Base-by-base conservation (phyloP, 2,888 invertebrate genomes). In the Harpagoxenus sublaevis region DNA sequence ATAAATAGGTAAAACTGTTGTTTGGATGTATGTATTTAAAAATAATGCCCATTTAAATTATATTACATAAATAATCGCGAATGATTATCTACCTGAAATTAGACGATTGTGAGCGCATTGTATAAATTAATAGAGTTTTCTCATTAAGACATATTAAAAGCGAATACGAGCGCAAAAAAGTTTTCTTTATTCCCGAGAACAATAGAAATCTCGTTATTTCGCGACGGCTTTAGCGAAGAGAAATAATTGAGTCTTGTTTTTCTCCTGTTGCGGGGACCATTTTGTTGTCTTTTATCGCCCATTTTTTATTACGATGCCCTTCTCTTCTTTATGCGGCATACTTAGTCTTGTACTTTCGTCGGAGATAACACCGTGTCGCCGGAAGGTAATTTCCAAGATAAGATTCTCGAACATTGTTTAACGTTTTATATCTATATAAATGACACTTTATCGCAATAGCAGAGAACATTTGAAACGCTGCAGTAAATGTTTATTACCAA, bases 271-370 rank as follows among this genome's bases (percentile, higher is more conserved):
- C 79, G 79, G 73, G 4, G 31, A 81, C 73, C 60, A 62, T 81
- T 81, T 73, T 81, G 73, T 73, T 73, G 60, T 73, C 60, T 60
- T 73, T 81, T 81, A 81, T 81, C 73, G 60, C 48, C 28, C 48
- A 73, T 81, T 81, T 81, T 81, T 81, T 81, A 81, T 81, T 48
- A 48, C 39, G 18, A 12, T 63, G 48, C 60, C 73, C 60, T 48
- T 68, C 35, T 23, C 65, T 60, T 35, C 28, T 81, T 81, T 81
- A 73, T 73, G 79, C 73, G 28, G 39, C 60, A 62, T 60, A 79
- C 79, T 73, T 73, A 73, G 39, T 78, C 78, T 83, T 79, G 39
- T 83, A 68, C 83, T 84, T 78, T 84, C 79, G 79, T 79, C 83
- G 60, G 62, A 79, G 66, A 84, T 81, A 84, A 81, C 81, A 53